Evolutionary conservation across 2,797 vertebrate genomes (phyloP).

Genomic region (Loriculus beryllinus): DNA sequence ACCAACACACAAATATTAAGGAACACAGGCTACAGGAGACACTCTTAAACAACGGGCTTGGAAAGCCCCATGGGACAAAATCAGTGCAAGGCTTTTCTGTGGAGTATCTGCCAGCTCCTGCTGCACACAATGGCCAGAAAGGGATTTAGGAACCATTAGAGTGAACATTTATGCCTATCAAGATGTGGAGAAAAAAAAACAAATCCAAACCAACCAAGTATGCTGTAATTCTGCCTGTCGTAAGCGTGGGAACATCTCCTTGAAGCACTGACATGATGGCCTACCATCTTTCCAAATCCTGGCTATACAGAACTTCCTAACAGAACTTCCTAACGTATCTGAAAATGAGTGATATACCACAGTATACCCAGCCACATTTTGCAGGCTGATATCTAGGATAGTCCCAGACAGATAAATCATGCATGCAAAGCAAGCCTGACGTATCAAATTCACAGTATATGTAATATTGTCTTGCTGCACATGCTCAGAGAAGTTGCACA

Average conservation of each 20-base stretch:
- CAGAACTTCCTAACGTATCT: background rate
- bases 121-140: background rate
- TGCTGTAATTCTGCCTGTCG: rapidly evolving
- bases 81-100: background rate
- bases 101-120: background rate
- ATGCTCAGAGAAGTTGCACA: background rate
- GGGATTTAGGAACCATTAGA: background rate
- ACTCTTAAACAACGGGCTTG: background rate
- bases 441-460: background rate
- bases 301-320: background rate
- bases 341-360: background rate
- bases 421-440: background rate
- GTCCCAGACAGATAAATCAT: background rate
- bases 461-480: background rate
- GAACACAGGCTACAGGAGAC: background rate
- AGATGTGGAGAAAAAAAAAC: background rate
- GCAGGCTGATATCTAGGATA: background rate
- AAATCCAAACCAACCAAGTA: background rate
- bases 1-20: rapidly evolving
- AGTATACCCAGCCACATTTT: background rate
- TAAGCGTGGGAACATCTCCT: background rate
- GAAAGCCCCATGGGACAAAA: background rate
- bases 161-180: background rate
- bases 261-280: background rate
- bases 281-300: background rate